Base-by-base conservation (phyloP, 1,140 invertebrate genomes). In the Bombus confusus region DNA sequence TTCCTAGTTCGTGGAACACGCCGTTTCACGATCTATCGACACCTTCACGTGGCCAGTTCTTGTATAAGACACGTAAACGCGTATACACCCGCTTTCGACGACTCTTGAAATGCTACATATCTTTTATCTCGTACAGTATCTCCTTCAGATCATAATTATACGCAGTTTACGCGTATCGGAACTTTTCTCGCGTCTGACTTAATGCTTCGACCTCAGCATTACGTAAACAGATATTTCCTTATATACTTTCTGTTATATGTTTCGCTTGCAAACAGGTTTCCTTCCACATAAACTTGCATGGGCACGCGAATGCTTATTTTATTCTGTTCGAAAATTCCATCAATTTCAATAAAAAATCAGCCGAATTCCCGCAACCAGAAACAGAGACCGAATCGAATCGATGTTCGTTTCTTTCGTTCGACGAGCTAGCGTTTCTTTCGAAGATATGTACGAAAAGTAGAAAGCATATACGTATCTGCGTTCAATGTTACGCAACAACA, bases 161-260 rank as follows among this genome's bases (percentile, higher is more conserved):
- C 39, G 25, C 39, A 71, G 12, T 71, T 28, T 41, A 39, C 22
- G 12, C 12, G 37, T 47, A 18, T 28, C 28, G 6, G 39, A 18
- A 41, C 34, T 57, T 31, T 59, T 13, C 37, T 57, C 47, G 5
- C 18, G 34, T 52, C 57, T 68, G 75, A 71, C 47, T 52, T 68
- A 41, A 59, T 43, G 66, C 34, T 43, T 39, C 66, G 62, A n/a
- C 1, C 13, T 5, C 22, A 0, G 28, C 1, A 41, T 84, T 84
- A 80, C 72, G 18, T 72, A 78, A 84, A 76, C 52, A 47, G 1
- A 64, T 72, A 79, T 57, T 62, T 77, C 31, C 39, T 84, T 52
- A 62, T 47, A 31, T 72, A 84, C 83, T 84, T 84, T 84, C 83
- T 80, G 80, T 52, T 66, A 66, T 66, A 31, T 69, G 76, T 78